Base-by-base conservation (phyloP, 2,888 invertebrate genomes). In the Reticulitermes lucifugus region DNA sequence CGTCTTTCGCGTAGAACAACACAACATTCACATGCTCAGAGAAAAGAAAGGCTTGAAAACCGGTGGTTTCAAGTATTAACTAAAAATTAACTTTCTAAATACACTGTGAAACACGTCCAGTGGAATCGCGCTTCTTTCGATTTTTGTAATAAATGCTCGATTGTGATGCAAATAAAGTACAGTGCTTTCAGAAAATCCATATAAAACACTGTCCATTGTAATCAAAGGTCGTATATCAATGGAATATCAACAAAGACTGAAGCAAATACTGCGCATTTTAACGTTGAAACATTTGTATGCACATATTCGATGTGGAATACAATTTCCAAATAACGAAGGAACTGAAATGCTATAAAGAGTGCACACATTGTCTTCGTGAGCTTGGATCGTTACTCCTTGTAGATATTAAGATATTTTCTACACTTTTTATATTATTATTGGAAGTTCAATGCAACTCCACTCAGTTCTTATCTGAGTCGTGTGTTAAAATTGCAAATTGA, bases 151-250 rank as follows among this genome's bases (percentile, higher is more conserved):
- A 51, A 51, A 51, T 51, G 1, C 14, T 51, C 51, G 51, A 51
- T 3, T 51, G 51, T 51, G 51, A 51, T 51, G 51, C 51, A 51
- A 51, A 51, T 51, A 51, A 51, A 12, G 51, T 51, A 51, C 9
- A 51, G 51, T 51, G 46, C 73, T 75, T 35, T 73, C 35, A 73
- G 73, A n/a, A 65, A 65, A 65, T 65, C 65, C 25, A 73, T 73
- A 10, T 73, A 73, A 29, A 25, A 29, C 73, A 29, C 12, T 25
- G n/a, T 25, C n/a, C 65, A 65, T 65, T 65, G 65, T 5, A 21
- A 65, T 65, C 65, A 65, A 21, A 65, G 1, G 65, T n/a, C 22
- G 6, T 22, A 25, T 73, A 73, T 73, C 29, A 7, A 29, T 29
- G 29, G 35, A 25, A 29, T 73, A 51, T 51, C 6, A 51, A 4